A percentile compares a stretch with the other conserved stretches of the same genome.
Evolutionary conservation across 2,113 vertebrate genomes (phyloP).

Genomic region (Pipa parva): DNA sequence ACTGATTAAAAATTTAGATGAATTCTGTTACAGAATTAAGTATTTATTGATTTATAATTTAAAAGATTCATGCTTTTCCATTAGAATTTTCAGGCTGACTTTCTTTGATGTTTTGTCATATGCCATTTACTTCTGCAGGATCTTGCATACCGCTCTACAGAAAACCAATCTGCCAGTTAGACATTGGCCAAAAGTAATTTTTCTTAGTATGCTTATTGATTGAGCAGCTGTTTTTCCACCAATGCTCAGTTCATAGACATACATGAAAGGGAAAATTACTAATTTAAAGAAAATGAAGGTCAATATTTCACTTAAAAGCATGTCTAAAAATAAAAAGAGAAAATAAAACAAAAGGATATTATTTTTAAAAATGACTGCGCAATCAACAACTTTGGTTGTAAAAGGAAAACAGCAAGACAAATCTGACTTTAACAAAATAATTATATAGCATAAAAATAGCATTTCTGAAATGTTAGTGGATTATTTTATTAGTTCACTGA

Average conservation of each 20-base stretch:
- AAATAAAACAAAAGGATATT: no score
- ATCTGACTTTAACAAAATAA: no score
- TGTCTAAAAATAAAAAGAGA: no score
- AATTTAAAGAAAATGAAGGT: no score
- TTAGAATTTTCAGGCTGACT: constrained; percentile 69
- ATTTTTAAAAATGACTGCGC: no score
- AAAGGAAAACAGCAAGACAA: no score
- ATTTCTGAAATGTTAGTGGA: no score
- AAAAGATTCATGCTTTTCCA: constrained; percentile 84
- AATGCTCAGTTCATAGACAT: background rate
- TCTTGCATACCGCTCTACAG: background rate
- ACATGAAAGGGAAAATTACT: no score
- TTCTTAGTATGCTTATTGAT: background rate
- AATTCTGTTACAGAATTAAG: constrained; percentile 94
- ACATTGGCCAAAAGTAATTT: background rate
- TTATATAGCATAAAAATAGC: no score
- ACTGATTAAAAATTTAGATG: constrained; percentile 90
- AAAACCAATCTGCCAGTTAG: background rate
- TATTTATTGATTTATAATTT: constrained; percentile 98
- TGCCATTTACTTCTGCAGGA: constrained; percentile 66
- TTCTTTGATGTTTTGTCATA: constrained; percentile 66
- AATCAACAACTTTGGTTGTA: no score
- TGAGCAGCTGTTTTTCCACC: background rate
- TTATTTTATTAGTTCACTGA: no score
- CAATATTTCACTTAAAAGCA: no score